Base-by-base conservation (phyloP, 2,888 invertebrate species). In the Xylocampa areola region DNA sequence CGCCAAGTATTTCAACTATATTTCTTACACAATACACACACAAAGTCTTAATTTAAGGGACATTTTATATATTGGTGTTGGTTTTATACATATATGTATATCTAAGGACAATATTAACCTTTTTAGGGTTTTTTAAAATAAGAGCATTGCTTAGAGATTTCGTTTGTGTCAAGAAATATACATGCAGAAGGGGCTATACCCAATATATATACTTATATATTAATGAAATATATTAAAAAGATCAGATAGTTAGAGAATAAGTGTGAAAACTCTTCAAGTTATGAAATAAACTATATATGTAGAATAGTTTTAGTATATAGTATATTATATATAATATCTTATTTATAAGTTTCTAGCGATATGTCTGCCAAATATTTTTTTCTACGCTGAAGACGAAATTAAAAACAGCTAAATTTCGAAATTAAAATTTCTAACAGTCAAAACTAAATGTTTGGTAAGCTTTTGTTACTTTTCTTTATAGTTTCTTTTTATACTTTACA, bases 321-420 rank as follows among this genome's bases (percentile, higher is more conserved):
- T 76, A 80, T n/a, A n/a, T n/a, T n/a, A 73, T 74, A 75, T 84
- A 80, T 82, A 87, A 85, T 89, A 89, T 89, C 89, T 89, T 90
- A 88, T 80, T 83, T 61, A 88, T 89, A 86, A 68, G 62, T 72
- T 76, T 85, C 93, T 92, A 92, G 89, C 93, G 93, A 94, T 94
- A 94, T 93, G 93, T 93, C 84, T 92, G 90, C 87, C 88, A 88
- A 86, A 85, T 55, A 87, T 87, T 91, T 84, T n/a, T 80, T 82
- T 39, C 91, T 92, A 92, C 85, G 90, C 90, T 80, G 77, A 81
- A 87, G 84, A 81, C 78, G 65, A 78, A 83, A 40, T 35, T 32
- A 74, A 49, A 61, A 58, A 70, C 72, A 74, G 90, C 88, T 87
- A 88, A 90, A 81, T 79, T 78, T 80, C 63, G 68, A 74, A 76